Base-by-base conservation (phyloP, 2,113 vertebrate genomes). In the Notothenia rossii region DNA sequence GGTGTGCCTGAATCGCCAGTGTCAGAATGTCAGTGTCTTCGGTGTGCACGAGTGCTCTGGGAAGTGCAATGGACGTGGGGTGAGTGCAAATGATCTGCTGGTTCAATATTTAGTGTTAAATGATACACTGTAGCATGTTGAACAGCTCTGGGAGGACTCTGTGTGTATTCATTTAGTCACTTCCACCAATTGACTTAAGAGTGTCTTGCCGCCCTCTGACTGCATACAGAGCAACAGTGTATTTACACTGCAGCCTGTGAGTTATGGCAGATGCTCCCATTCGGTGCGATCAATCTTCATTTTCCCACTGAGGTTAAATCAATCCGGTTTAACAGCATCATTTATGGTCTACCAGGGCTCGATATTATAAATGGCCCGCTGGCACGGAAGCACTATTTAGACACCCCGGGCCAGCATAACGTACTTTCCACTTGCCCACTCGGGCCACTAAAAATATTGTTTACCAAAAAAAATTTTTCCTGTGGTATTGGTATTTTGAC, bases 1-100 rank as follows among this genome's bases (percentile, higher is more conserved):
- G 98, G 96, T 99, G 84, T 99, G 98, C 82, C 95, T 99, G 75
- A 97, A 97, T 63, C 96, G 98, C 1, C 96, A 86, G 36, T 99
- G 98, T 86, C 97, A 99, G 89, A 99, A 99, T 14, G 92, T 96
- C 55, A 99, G 96, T 2, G 92, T 97, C 53, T 98, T 99, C 15
- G 97, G 97, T 0, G 96, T 99, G 18, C 96, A 97, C 0, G 95
- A 95, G n/a, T 99, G 98, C 86, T 95, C 93, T 0, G 91, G 82
- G 13, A 98, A 96, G 89, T 99, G 98, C 94, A 97, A 95, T 0
- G 95, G 96, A 78, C 95, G 95, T 61, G 98, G 98, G 91, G 98
- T 99, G 90, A 98, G 97, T 93, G 58, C 80, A 79, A 49, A 88
- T 55, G 20, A n/a, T 71, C 61, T 43, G 43, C 54, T 29, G 75